These are phyloP conservation scores for Trachemys scripta DNA, from an alignment of 2,113 vertebrate species.

Conservation along the genomic window DNA sequence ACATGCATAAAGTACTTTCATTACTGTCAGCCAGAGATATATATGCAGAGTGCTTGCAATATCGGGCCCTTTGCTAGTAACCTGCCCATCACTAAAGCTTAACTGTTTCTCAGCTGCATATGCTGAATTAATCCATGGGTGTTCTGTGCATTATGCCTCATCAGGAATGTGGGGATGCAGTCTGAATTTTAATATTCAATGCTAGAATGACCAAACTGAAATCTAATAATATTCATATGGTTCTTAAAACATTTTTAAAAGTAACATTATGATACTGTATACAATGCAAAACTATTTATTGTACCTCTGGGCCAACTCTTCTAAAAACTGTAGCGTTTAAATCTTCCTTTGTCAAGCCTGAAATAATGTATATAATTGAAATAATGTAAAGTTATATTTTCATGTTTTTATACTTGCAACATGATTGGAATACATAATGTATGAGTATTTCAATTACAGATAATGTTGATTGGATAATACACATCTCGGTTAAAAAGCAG, in stretches of 20 bases:
- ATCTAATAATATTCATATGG: constrained; percentile 70
- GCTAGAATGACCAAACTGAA: constrained; percentile 83
- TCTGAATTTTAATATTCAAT: constrained; percentile 64
- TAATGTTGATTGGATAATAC: constrained; percentile 80
- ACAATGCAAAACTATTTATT: constrained; percentile 79
- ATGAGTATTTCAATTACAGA: constrained; percentile 81
- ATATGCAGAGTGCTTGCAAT: constrained; percentile 35
- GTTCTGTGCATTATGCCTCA: constrained; percentile 71
- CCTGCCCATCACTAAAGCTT: neutral
- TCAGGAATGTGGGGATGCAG: constrained; percentile 73
- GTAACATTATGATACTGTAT: constrained; percentile 65
- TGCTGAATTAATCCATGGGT: neutral
- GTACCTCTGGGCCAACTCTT: constrained; percentile 82
- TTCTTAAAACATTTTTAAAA: constrained; percentile 66
- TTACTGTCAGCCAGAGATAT: neutral
- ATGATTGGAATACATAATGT: constrained; percentile 82
- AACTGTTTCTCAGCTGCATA: constrained; percentile 29
- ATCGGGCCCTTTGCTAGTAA: neutral
- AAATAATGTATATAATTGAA: constrained; percentile 86
- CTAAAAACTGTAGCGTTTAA: constrained; percentile 75
- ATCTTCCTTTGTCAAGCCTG: constrained; percentile 83
- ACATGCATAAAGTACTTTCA: constrained; percentile 10
- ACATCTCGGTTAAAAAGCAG: constrained; percentile 79
- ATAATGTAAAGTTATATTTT: constrained; percentile 90
- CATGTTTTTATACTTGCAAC: constrained; percentile 87